Conservation (phyloP, 1,140 invertebrate genomes). For the Andrena cerasifolii region DNA sequence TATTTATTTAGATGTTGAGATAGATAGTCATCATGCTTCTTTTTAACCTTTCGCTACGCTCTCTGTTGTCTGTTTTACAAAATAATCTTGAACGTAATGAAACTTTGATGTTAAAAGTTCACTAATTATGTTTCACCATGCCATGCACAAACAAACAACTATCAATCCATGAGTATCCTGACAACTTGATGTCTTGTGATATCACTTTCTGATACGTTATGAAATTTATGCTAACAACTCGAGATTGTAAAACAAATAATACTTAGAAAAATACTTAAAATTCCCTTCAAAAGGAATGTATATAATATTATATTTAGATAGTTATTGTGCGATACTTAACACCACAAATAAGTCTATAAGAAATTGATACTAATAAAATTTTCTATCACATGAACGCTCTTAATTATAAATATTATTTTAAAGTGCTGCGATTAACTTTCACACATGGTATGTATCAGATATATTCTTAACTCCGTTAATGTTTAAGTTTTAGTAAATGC, state of each 20-base stretch:
- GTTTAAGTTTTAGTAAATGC: background rate
- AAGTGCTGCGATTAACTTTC: background rate
- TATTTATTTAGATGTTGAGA: background rate
- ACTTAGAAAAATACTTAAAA: background rate
- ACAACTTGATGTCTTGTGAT: background rate
- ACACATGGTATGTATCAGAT: conserved; percentile 24
- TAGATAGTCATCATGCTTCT: background rate
- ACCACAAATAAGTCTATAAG: background rate
- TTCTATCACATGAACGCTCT: too few species aligned
- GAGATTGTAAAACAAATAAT: background rate
- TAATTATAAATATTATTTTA: background rate
- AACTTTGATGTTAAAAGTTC: background rate
- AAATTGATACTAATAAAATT: background rate
- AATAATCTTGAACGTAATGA: background rate
- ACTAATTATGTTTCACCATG: background rate
- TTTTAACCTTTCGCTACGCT: background rate
- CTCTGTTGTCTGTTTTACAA: background rate
- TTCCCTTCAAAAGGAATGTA: background rate
- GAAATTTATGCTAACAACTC: background rate
- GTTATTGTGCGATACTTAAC: background rate
- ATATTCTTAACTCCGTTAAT: background rate
- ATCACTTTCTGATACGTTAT: background rate
- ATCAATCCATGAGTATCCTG: background rate
- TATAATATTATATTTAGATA: background rate
- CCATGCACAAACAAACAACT: background rate